Evolutionary conservation across 2,113 vertebrate species (phyloP).

Genomic region (Ophthalmolycus amberensis): DNA sequence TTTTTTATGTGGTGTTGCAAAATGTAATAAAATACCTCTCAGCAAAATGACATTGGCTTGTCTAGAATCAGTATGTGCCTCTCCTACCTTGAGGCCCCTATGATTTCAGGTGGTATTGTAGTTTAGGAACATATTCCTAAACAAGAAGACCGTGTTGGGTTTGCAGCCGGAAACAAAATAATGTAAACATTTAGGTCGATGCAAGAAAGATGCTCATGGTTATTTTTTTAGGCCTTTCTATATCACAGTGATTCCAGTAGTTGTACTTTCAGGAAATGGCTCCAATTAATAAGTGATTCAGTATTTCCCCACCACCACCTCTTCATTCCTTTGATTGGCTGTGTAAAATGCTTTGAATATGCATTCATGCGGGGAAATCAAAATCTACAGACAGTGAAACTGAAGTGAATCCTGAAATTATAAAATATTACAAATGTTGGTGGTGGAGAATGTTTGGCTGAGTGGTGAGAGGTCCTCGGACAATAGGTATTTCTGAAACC

Average conservation of each 20-base stretch:
- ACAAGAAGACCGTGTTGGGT: neutral
- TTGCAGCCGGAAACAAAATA: neutral
- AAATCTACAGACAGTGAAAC: neutral
- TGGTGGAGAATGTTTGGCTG: neutral
- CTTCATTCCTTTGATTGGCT: no score
- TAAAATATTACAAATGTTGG: neutral
- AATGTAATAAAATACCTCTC: conserved; percentile 6
- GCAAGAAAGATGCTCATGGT: neutral
- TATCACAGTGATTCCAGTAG: neutral
- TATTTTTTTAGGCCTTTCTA: neutral
- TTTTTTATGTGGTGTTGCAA: neutral
- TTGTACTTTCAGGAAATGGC: neutral
- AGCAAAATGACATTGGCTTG: neutral
- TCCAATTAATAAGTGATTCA: neutral
- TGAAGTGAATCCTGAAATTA: no score
- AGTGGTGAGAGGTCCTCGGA: no score
- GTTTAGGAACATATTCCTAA: neutral
- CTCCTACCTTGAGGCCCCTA: neutral
- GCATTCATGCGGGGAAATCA: neutral
- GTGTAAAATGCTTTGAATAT: neutral
- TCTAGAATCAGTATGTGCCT: neutral
- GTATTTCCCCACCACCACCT: neutral
- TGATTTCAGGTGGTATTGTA: neutral
- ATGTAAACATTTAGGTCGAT: neutral
- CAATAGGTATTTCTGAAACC: neutral